Evolutionary conservation across 2,113 vertebrate genomes (phyloP), one percentile per base, ranked within the genome.

Genomic region (Etheostoma spectabile): DNA sequence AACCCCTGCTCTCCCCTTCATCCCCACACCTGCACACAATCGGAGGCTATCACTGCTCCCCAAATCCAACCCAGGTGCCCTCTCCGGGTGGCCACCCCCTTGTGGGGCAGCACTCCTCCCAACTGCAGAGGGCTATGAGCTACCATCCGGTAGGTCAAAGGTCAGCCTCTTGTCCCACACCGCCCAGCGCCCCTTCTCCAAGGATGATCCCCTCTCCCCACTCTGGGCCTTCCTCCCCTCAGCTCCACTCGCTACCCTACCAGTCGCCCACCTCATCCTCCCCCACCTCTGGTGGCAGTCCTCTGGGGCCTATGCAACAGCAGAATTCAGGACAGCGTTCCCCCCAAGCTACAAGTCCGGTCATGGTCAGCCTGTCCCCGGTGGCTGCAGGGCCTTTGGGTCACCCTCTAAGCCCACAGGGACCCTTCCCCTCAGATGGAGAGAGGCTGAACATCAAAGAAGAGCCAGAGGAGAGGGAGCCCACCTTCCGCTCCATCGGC

Each of bases 401-500:
- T 55, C 97, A 97, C 71, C 94, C 97, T 33, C 91, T 97, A 60
- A 94, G 94, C 90, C 95, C 97, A 5, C 93, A 91, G 79, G 90
- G 86, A 5, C 93, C 93, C n/a, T 99, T 98, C 89, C 84, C 95
- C 59, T 74, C 95, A 35, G 96, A 97, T 6, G 95, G 91, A 70
- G 91, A 97, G 91, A 90, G 93, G 84, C 62, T 96, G 85, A 97
- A 92, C 95, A 96, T 99, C 93, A 99, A 99, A 91, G 95, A 97
- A 35, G 98, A 99, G 90, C 97, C 97, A 1, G 97, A 98, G 90
- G 98, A 99, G 48, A 92, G 84, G 70, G 98, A 99, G 86, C 91
- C 96, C 87, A 97, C 95, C 89, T 99, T 99, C 95, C 96, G 97
- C 78, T 94, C 97, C 22, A 98, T 99, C 51, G 98, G 97, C 90